phyloP scores from a whole-genome alignment of 2,888 invertebrate genomes.

The Polyommatus iphigenia region DNA sequence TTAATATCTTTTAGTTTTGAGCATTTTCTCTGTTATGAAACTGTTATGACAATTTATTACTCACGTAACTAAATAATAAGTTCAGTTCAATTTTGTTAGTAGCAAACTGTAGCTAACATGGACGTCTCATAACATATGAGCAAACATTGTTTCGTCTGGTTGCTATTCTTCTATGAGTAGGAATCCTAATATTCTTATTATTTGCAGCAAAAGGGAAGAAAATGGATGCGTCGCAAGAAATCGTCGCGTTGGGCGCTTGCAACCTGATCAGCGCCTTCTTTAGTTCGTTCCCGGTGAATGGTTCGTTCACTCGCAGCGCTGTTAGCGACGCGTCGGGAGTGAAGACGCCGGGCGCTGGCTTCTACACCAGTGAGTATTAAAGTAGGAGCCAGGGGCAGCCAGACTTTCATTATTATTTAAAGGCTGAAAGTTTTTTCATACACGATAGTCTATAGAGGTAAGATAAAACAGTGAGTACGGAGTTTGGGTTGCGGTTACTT shows the following conservation, averaged over 20 bases:
- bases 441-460: too few relatives aligned
- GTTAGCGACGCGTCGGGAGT: slow-evolving; percentile 91
- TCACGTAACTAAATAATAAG: too few relatives aligned
- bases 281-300: slow-evolving; percentile 88
- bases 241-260: slow-evolving; percentile 87
- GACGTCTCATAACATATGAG: too few relatives aligned
- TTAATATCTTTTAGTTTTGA: not conserved
- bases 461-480: too few relatives aligned
- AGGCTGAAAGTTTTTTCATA: too few relatives aligned
- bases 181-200: slow-evolving; percentile 15
- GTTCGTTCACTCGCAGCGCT: slow-evolving; percentile 87
- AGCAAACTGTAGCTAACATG: too few relatives aligned
- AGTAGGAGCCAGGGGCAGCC: not conserved
- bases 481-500: too few relatives aligned
- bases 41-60: too few relatives aligned
- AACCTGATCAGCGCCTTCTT: slow-evolving; percentile 88
- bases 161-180: too few relatives aligned
- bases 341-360: slow-evolving; percentile 86
- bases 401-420: not conserved
- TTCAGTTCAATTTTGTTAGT: too few relatives aligned
- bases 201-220: slow-evolving; percentile 83
- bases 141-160: too few relatives aligned
- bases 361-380: slow-evolving; percentile 82
- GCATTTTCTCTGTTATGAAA: not conserved
- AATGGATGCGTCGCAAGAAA: slow-evolving; percentile 90